Percentiles rank a stretch among this genome's conserved stretches.
These are phyloP conservation scores for Orthonevra nobilis DNA, from an alignment of 2,888 invertebrate species.

Conservation along the genomic window DNA sequence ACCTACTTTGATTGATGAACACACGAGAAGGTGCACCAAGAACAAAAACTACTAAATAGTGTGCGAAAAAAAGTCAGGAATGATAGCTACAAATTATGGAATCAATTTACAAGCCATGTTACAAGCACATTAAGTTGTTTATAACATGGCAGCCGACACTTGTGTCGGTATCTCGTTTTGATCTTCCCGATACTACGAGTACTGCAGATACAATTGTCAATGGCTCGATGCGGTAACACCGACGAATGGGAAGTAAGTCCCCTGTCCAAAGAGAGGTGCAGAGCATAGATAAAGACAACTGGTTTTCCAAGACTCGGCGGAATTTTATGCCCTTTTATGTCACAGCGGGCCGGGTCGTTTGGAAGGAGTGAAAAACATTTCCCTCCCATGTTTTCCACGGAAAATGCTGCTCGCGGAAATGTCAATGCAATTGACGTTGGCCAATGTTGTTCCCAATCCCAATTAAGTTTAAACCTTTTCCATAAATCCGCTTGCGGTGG, in stretches of 20 bases:
- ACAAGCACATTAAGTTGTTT: slow-evolving; percentile 63
- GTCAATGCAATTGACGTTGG: too few species aligned
- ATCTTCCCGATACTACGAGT: slow-evolving; percentile 28
- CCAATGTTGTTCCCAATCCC: not conserved
- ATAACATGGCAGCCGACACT: slow-evolving; percentile 51
- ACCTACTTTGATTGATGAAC: slow-evolving; percentile 44
- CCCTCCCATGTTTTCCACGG: not conserved
- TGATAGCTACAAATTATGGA: slow-evolving; percentile 2
- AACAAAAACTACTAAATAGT: slow-evolving; percentile 10
- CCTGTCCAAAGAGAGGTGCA: not conserved
- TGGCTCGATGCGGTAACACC: not conserved
- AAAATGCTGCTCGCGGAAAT: not conserved
- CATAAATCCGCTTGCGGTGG: too few species aligned
- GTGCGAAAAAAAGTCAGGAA: slow-evolving; percentile 12
- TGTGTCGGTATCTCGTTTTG: slow-evolving; percentile 60
- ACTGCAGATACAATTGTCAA: slow-evolving; percentile 18
- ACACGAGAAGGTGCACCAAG: not conserved
- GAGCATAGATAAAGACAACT: not conserved
- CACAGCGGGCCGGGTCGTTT: not conserved
- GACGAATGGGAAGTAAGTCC: not conserved
- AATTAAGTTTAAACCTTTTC: too few species aligned
- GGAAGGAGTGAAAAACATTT: not conserved
- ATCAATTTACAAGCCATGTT: slow-evolving; percentile 43
- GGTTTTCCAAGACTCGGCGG: slow-evolving; percentile 1
- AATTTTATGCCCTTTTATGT: slow-evolving; percentile 18